Evolutionary conservation across 2,888 invertebrate genomes (phyloP).

Genomic region (Tipula confusa): DNA sequence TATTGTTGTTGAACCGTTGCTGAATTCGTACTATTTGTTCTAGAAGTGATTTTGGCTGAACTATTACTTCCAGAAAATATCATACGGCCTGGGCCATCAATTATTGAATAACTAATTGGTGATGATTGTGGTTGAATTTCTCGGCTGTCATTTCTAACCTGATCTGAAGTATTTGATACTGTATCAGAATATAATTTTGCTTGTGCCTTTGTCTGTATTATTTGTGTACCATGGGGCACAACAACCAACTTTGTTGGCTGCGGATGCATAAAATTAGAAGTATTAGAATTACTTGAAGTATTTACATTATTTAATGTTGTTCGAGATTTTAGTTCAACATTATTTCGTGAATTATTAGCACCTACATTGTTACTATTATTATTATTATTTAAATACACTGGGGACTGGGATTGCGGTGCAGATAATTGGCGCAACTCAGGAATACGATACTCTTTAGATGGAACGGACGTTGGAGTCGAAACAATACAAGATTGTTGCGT

Average conservation of each 20-base stretch:
- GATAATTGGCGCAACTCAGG: background rate
- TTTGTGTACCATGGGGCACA: constrained; percentile 40
- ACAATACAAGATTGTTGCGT: constrained; percentile 70
- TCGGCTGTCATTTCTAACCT: constrained; percentile 41
- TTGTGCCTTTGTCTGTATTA: constrained; percentile 71
- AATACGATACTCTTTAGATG: constrained; percentile 57
- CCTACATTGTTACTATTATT: background rate
- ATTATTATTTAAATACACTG: background rate
- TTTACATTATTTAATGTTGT: constrained; percentile 20
- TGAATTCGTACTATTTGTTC: constrained; percentile 44
- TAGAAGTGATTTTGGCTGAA: constrained; percentile 52
- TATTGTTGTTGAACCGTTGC: constrained; percentile 40
- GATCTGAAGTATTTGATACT: constrained; percentile 38
- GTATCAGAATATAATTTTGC: constrained; percentile 70
- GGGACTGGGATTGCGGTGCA: constrained; percentile 26
- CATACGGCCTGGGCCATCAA: constrained; percentile 60
- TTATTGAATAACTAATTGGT: constrained; percentile 71
- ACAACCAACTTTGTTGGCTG: background rate
- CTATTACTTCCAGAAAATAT: constrained; percentile 58
- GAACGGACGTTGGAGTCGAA: constrained; percentile 57
- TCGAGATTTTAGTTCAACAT: constrained; percentile 26
- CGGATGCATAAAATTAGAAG: background rate
- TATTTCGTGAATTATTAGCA: constrained; percentile 30
- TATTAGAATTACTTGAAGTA: background rate
- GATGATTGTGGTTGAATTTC: constrained; percentile 58